A percentile compares a stretch with the other conserved stretches of the same genome.
These are phyloP conservation scores for Telenomus remus DNA, from an alignment of 1,140 invertebrate species.

Conservation along the genomic window DNA sequence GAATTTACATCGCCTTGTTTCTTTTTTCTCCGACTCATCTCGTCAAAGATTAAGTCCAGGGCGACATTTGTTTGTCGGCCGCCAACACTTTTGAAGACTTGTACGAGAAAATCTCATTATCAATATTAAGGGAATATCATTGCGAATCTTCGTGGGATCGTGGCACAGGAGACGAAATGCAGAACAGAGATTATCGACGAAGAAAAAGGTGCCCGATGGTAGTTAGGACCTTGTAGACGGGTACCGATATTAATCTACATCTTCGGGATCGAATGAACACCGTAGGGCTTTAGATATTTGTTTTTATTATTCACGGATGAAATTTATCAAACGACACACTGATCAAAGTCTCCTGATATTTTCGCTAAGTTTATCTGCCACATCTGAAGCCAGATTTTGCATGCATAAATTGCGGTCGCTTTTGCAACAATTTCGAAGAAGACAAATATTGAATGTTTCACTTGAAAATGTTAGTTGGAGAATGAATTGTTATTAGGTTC, in stretches of 20 bases:
- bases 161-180: slow-evolving; percentile 8
- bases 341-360: too few species aligned
- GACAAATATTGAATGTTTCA: too few species aligned
- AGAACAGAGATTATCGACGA: slow-evolving; percentile 16
- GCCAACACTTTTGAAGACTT: slow-evolving; percentile 14
- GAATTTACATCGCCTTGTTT: slow-evolving; percentile 14
- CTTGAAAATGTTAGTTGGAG: too few species aligned
- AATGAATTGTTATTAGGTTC: too few species aligned
- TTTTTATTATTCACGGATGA: slow-evolving; percentile 62
- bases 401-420: too few species aligned
- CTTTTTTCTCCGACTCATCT: slow-evolving; percentile 24
- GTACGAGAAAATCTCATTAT: slow-evolving; percentile 36
- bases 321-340: too few species aligned
- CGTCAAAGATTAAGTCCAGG: slow-evolving; percentile 37
- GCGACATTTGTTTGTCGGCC: slow-evolving; percentile 22
- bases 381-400: too few species aligned
- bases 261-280: slow-evolving; percentile 59
- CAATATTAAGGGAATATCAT: slow-evolving; percentile 13
- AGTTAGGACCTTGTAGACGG: slow-evolving; percentile 7
- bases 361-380: too few species aligned
- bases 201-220: neutral
- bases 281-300: slow-evolving; percentile 67
- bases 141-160: slow-evolving; percentile 27
- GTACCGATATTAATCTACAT: slow-evolving; percentile 66
- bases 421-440: too few species aligned